Evolutionary conservation across 2,113 vertebrate genomes (phyloP), one percentile per base, ranked within the genome.

Genomic region (Epinephelus fuscoguttatus): DNA sequence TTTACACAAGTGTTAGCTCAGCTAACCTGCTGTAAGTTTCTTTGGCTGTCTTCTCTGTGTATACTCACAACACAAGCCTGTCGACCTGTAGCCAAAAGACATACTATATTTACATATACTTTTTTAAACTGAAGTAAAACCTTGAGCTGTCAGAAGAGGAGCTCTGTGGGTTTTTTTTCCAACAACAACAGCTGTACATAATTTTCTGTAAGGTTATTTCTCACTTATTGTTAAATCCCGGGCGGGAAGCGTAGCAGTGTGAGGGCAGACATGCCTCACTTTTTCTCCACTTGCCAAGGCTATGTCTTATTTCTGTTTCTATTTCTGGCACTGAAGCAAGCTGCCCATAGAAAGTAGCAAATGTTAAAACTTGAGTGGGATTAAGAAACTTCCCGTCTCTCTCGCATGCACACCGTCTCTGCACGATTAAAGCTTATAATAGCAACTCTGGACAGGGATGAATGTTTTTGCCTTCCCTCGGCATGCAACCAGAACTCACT

Each of bases 371-470:
- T 64, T 50, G 63, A 79, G 62, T 23, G 49, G 67, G 69, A 81
- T 75, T 75, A 66, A 66, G 64, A 75, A 78, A 40, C 18, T 4
- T 17, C 62, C 30, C 18, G 6, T 75, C 42, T 64, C 62, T 21
- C 56, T 33, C 12, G 3, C 68, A 33, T 12, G 17, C n/a, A 9
- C 62, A 49, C 27, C 2, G 18, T 45, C 70, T 80, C 71, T 75
- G 64, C 53, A 12, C 73, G 63, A 55, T 76, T 74, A 21, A 67
- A 71, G 68, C 70, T 71, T 68, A 59, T 60, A 78, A 84, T 59
- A 84, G 73, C 45, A 74, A 60, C 71, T 55, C 72, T 50, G 57
- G 47, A 80, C 55, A 50, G 2, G 52, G 63, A 70, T 59, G 57
- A 68, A 9, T 18, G 55, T 70, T 61, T 75, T 75, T 47, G 19